Conservation (phyloP, 2,888 invertebrate species). For the Trissolcus brochymenae region DNA sequence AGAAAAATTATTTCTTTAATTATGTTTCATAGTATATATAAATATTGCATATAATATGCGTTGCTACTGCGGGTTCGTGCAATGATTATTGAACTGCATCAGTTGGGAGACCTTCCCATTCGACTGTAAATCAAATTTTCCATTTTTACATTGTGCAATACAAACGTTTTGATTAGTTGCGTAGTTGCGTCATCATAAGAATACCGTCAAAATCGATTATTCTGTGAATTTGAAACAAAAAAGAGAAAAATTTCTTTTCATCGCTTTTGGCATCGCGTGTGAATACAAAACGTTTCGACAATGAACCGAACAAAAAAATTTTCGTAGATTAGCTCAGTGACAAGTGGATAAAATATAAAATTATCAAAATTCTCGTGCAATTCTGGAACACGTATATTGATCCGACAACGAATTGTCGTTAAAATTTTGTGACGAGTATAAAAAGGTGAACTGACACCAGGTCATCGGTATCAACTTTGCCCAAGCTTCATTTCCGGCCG, state of each 20-base stretch:
- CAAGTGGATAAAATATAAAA: conserved; percentile 22
- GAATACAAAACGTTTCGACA: conserved; percentile 13
- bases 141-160: conserved; percentile 46
- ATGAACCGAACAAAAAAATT: conserved; percentile 6
- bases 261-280: conserved; percentile 36
- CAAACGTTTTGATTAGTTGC: conserved; percentile 10
- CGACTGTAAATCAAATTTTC: conserved; percentile 45
- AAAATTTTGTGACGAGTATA: conserved; percentile 36
- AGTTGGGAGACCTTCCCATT: conserved; percentile 16
- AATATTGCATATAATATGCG: conserved; percentile 56
- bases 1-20: conserved; percentile 66
- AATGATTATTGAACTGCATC: conserved; percentile 60
- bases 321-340: conserved; percentile 34
- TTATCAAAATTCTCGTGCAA: conserved; percentile 28
- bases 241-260: conserved; percentile 30
- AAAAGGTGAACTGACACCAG: conserved; percentile 32
- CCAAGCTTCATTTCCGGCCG: conserved; percentile 41
- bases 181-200: too few species aligned
- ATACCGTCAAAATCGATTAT: conserved; percentile 1
- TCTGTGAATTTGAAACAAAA: conserved; percentile 7
- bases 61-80: conserved; percentile 68
- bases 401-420: conserved; percentile 30
- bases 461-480: conserved; percentile 24
- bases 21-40: conserved; percentile 68
- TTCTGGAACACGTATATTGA: conserved; percentile 26